Conservation (phyloP, 1,140 invertebrate genomes). For the Rhizoglyphus robini region DNA sequence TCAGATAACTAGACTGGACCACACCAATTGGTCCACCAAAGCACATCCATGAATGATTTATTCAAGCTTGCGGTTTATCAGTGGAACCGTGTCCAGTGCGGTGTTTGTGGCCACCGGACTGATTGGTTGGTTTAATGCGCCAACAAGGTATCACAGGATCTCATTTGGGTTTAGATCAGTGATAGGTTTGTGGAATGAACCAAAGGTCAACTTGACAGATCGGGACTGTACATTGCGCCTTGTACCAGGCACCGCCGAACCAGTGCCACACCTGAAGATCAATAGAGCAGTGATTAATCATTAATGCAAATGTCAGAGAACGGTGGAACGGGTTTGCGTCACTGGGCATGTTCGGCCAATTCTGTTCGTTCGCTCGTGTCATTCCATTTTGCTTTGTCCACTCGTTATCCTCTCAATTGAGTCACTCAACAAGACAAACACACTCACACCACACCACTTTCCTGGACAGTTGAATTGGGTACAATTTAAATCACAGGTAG, state of each 20-base stretch:
- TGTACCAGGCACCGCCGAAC: background rate
- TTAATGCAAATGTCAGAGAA: too few relatives aligned
- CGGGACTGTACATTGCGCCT: too few relatives aligned
- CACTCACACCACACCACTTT: too few relatives aligned
- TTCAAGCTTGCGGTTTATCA: background rate
- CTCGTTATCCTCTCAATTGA: background rate
- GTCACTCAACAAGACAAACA: too few relatives aligned
- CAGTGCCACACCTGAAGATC: background rate
- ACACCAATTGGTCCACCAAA: too few relatives aligned
- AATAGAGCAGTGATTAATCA: too few relatives aligned
- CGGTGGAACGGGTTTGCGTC: background rate
- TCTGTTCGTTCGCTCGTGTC: background rate
- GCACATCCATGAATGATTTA: background rate
- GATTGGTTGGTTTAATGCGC: too few relatives aligned
- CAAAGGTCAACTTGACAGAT: background rate
- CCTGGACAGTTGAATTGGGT: too few relatives aligned
- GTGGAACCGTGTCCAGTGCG: too few relatives aligned
- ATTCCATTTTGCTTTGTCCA: background rate
- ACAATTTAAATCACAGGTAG: too few relatives aligned
- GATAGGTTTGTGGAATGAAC: background rate
- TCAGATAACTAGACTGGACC: background rate
- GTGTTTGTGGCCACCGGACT: too few relatives aligned
- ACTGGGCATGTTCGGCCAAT: background rate
- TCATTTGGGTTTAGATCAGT: background rate
- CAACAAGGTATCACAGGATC: too few relatives aligned